Evolutionary conservation across 2,888 invertebrate species (phyloP).

Genomic region (Anticlea derivata): DNA sequence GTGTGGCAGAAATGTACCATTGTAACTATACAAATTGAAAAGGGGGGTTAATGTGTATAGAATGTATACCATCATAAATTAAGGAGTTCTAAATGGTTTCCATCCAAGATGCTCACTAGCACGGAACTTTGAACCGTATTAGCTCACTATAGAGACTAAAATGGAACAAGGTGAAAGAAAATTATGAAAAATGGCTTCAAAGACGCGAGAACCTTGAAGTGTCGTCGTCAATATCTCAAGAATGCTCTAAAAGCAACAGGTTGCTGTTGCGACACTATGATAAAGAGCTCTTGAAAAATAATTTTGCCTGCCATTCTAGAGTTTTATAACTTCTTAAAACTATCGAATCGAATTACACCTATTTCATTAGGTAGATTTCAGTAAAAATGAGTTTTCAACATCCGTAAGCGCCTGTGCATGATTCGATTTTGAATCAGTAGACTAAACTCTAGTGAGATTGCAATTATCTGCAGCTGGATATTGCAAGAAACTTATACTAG

Average conservation of each 20-base stretch:
- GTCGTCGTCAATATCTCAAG: slow-evolving; percentile 5
- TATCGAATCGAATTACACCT: no score
- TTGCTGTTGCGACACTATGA: slow-evolving; percentile 5
- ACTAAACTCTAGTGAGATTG: no score
- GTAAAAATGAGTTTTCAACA: no score
- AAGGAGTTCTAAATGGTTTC: no score
- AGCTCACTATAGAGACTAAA: slow-evolving; percentile 7
- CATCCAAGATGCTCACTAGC: no score
- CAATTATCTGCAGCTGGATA: neutral
- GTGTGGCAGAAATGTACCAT: neutral
- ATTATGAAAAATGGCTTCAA: slow-evolving; percentile 6
- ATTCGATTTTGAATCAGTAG: no score
- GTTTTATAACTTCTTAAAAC: neutral
- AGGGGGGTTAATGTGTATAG: no score
- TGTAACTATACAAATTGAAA: no score
- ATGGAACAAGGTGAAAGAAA: slow-evolving; percentile 11
- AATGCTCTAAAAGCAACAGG: slow-evolving; percentile 15
- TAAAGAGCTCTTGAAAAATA: slow-evolving; percentile 9
- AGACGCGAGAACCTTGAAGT: slow-evolving; percentile 1
- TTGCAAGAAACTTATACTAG: neutral
- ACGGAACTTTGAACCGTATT: slow-evolving; percentile 9
- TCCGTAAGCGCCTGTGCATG: no score
- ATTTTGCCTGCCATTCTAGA: neutral
- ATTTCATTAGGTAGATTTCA: no score
- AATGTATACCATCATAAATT: no score